Conservation (phyloP, 2,888 invertebrate species). For the Mechanitis mazaeus region DNA sequence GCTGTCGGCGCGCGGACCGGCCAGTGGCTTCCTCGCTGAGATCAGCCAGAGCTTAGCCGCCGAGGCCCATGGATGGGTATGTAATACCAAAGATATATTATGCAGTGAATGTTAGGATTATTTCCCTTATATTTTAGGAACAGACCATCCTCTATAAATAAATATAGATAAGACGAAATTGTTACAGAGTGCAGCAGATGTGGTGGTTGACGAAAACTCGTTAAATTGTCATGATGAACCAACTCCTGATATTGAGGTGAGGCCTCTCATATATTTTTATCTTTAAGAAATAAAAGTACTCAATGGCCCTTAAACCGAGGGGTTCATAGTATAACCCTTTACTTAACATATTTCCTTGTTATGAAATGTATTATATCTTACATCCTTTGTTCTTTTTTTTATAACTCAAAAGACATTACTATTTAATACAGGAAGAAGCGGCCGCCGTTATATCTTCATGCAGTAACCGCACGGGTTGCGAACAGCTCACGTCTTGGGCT, state of each 20-base stretch:
- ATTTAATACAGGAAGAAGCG: slow-evolving; percentile 52
- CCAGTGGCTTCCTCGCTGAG: slow-evolving; percentile 69
- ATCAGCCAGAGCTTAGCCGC: slow-evolving; percentile 68
- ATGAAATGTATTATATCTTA: no score
- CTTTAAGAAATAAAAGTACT: no score
- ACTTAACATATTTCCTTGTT: no score
- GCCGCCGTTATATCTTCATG: slow-evolving; percentile 66
- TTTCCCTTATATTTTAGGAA: no score
- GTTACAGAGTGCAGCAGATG: slow-evolving; percentile 51
- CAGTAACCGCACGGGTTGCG: slow-evolving; percentile 54
- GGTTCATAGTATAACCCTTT: no score
- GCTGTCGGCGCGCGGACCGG: slow-evolving; percentile 65
- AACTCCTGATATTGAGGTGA: slow-evolving; percentile 44
- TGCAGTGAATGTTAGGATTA: no score
- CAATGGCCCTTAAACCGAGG: no score
- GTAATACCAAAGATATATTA: no score
- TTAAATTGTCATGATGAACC: slow-evolving; percentile 57
- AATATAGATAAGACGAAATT: not conserved
- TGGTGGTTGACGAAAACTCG: slow-evolving; percentile 51
- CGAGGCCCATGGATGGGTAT: slow-evolving; percentile 60
- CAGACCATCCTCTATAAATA: no score
- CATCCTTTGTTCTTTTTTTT: no score
- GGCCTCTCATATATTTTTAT: slow-evolving; percentile 1
- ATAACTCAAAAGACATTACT: not conserved
- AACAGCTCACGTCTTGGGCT: slow-evolving; percentile 71